Conservation (phyloP, 1,140 invertebrate species). For the Phthorimaea operculella region DNA sequence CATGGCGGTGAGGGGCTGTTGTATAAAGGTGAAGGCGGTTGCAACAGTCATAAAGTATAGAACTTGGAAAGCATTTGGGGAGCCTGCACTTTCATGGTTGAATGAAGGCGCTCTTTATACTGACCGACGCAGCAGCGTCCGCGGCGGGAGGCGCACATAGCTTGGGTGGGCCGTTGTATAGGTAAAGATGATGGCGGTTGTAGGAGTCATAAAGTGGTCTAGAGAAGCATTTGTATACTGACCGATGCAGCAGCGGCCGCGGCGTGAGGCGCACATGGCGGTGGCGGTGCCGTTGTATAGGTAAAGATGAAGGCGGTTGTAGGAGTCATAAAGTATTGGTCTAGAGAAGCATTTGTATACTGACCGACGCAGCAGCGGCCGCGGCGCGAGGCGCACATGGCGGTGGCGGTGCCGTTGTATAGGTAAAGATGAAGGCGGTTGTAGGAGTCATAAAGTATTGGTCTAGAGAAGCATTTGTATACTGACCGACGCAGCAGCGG, state of each 20-base stretch:
- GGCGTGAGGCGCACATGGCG: slow-evolving; percentile 75
- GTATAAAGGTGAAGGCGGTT: too few species aligned
- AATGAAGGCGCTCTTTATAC: too few species aligned
- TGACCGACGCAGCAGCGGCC: slow-evolving; percentile 83
- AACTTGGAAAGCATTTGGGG: too few species aligned
- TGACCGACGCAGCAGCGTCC: slow-evolving; percentile 83
- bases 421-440: too few species aligned
- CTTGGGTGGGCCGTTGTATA: slow-evolving; percentile 75
- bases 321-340: too few species aligned
- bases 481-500: slow-evolving; percentile 84
- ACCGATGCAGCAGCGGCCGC: slow-evolving; percentile 83
- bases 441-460: too few species aligned
- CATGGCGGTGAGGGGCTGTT: too few species aligned
- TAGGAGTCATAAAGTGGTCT: too few species aligned
- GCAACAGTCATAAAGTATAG: too few species aligned
- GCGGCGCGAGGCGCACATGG: slow-evolving; percentile 75
- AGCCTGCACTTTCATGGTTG: too few species aligned
- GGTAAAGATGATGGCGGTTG: too few species aligned
- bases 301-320: too few species aligned
- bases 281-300: slow-evolving; percentile 75
- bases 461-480: slow-evolving; percentile 40
- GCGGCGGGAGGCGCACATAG: slow-evolving; percentile 75
- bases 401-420: slow-evolving; percentile 75
- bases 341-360: slow-evolving; percentile 57
- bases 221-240: slow-evolving; percentile 62